phyloP scores from a whole-genome alignment of 2,797 vertebrate genomes.

The Poeciliopsis infans region DNA sequence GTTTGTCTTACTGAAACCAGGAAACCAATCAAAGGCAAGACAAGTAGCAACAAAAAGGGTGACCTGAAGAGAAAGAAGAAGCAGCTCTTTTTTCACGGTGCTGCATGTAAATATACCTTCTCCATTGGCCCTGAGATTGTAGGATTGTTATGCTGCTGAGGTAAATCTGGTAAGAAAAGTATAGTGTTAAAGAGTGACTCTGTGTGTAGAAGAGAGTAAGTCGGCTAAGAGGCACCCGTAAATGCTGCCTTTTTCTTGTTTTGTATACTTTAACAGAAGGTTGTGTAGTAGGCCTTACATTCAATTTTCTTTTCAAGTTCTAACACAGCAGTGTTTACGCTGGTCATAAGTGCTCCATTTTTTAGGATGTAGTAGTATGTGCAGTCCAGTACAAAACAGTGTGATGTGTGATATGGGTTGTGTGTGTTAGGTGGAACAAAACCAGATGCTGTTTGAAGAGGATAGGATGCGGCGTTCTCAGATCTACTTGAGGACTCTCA shows the following conservation, averaged over 20 bases:
- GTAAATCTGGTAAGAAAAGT: slow-evolving; percentile 40
- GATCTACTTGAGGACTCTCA: slow-evolving; percentile 19
- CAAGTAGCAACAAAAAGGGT: slow-evolving; percentile 16
- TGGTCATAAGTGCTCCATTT: slow-evolving; percentile 6
- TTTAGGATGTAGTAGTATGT: not conserved
- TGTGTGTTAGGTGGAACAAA: slow-evolving; percentile 12
- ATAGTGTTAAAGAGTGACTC: slow-evolving; percentile 18
- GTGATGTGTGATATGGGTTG: not conserved
- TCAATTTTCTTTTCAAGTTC: slow-evolving; percentile 8
- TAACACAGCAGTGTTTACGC: not conserved
- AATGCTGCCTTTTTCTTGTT: slow-evolving; percentile 5
- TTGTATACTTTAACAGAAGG: slow-evolving; percentile 2
- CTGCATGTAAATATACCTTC: slow-evolving; percentile 30
- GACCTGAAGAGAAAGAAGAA: slow-evolving; percentile 42
- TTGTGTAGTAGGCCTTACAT: not conserved
- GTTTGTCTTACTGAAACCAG: slow-evolving; percentile 77
- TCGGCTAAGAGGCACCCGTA: slow-evolving; percentile 2
- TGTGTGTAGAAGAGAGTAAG: slow-evolving; percentile 13
- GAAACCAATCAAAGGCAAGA: slow-evolving; percentile 73
- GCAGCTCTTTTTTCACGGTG: slow-evolving; percentile 38
- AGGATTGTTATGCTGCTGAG: slow-evolving; percentile 34
- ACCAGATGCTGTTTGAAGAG: slow-evolving; percentile 22
- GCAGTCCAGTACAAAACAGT: slow-evolving; percentile 14
- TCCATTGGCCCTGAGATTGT: slow-evolving; percentile 29
- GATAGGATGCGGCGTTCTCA: slow-evolving; percentile 23